These are phyloP conservation scores for Trachelus troglodyta DNA, from an alignment of 2,888 invertebrate genomes.

Conservation along the genomic window DNA sequence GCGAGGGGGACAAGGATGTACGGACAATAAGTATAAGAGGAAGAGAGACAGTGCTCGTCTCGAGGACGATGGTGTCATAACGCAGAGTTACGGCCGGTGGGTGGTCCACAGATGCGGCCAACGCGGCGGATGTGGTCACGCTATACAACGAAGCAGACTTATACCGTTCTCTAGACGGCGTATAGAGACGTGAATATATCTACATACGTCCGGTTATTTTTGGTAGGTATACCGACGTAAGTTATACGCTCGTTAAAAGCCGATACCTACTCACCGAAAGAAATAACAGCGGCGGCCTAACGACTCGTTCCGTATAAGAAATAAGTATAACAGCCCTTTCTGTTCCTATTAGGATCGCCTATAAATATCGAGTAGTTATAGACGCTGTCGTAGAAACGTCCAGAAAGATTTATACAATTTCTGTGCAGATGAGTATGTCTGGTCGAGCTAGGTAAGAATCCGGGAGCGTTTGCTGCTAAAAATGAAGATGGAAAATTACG, in stretches of 20 bases:
- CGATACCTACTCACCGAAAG: conserved; percentile 14
- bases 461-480: not conserved
- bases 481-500: not conserved
- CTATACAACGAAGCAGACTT: conserved; percentile 31
- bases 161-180: conserved; percentile 24
- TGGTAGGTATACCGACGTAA: conserved; percentile 33
- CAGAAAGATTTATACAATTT: not conserved
- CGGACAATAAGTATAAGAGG: not conserved
- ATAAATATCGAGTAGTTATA: not conserved
- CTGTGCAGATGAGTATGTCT: not conserved
- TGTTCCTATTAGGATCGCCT: not conserved
- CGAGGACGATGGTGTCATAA: conserved; percentile 22
- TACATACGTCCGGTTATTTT: conserved; percentile 44
- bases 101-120: conserved; percentile 58
- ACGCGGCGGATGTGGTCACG: conserved; percentile 56
- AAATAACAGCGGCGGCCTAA: conserved; percentile 16
- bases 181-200: conserved; percentile 31
- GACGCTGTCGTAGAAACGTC: not conserved
- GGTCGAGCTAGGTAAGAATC: not conserved
- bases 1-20: not conserved
- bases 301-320: conserved; percentile 20
- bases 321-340: conserved; percentile 12
- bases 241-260: conserved; percentile 14
- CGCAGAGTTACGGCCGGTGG: conserved; percentile 46
- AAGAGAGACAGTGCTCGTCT: not conserved